phyloP scores from a whole-genome alignment of 2,113 vertebrate species.

The Erinaceus europaeus region DNA sequence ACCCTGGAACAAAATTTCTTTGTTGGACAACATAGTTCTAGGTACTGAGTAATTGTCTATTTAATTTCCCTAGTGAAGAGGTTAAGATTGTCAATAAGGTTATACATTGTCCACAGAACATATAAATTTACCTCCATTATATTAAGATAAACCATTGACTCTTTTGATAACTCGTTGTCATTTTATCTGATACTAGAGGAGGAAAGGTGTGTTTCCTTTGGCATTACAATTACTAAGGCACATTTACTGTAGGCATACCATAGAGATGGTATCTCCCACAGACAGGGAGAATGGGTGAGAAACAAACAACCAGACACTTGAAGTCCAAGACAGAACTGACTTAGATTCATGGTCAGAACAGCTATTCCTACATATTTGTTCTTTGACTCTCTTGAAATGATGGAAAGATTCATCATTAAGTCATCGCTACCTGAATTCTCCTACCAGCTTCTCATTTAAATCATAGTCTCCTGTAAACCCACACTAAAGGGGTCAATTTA shows the following conservation, averaged over 20 bases:
- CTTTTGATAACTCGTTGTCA: neutral
- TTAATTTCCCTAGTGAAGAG: too few relatives aligned
- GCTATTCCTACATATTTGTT: neutral
- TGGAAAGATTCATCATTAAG: slow-evolving; percentile 11
- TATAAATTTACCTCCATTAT: too few relatives aligned
- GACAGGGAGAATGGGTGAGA: neutral
- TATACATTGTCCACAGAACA: too few relatives aligned
- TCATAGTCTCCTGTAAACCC: too few relatives aligned
- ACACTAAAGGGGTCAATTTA: neutral
- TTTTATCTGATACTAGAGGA: neutral
- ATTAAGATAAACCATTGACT: too few relatives aligned
- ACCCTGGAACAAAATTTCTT: too few relatives aligned
- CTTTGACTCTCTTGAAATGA: neutral
- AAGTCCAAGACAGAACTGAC: neutral
- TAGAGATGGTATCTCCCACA: too few relatives aligned
- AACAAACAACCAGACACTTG: neutral
- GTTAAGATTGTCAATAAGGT: too few relatives aligned
- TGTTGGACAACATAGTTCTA: too few relatives aligned
- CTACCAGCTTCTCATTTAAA: neutral
- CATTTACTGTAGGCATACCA: too few relatives aligned
- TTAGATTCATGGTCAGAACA: neutral
- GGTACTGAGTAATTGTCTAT: too few relatives aligned
- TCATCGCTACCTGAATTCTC: neutral
- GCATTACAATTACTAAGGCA: neutral
- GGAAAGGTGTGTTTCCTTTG: neutral